phyloP scores from a whole-genome alignment of 2,888 invertebrate species.

The Automeris io region DNA sequence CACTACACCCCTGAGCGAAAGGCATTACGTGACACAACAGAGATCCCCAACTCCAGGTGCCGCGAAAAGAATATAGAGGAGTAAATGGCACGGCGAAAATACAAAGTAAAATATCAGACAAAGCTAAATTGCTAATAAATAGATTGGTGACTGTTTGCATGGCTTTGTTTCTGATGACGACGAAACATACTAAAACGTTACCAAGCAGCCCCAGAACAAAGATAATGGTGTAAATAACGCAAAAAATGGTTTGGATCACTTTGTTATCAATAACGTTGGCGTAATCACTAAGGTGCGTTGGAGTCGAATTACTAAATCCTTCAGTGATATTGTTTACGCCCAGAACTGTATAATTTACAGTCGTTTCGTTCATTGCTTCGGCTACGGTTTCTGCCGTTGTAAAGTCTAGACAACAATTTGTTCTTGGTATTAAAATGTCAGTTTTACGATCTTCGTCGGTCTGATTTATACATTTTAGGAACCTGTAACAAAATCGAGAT shows the following conservation, averaged over 20 bases:
- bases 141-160: conserved; percentile 99
- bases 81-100: conserved; percentile 97
- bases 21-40: conserved; percentile 94
- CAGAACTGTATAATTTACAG: conserved; percentile 36
- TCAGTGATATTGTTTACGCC: conserved; percentile 33
- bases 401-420: conserved; percentile 41
- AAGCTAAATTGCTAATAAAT: conserved; percentile 96
- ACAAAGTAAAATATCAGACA: conserved; percentile 96
- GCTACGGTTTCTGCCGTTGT: conserved; percentile 29
- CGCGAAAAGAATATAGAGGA: conserved; percentile 94
- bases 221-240: conserved; percentile 86
- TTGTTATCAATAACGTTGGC: conserved; percentile 80
- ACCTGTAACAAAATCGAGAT: conserved; percentile 63
- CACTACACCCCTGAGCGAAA: conserved; percentile 95
- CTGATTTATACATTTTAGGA: conserved; percentile 41
- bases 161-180: conserved; percentile 92
- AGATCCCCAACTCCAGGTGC: conserved; percentile 95
- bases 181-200: conserved; percentile 94
- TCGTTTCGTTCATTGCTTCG: conserved; percentile 51
- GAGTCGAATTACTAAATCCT: conserved; percentile 35
- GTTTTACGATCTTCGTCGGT: conserved; percentile 45
- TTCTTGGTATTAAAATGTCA: conserved; percentile 36
- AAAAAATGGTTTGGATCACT: conserved; percentile 83
- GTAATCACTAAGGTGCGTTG: conserved; percentile 27
- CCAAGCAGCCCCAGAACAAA: conserved; percentile 94